Conservation (phyloP, 2,888 invertebrate species). For the Bursaphelenchus okinawaensis region DNA sequence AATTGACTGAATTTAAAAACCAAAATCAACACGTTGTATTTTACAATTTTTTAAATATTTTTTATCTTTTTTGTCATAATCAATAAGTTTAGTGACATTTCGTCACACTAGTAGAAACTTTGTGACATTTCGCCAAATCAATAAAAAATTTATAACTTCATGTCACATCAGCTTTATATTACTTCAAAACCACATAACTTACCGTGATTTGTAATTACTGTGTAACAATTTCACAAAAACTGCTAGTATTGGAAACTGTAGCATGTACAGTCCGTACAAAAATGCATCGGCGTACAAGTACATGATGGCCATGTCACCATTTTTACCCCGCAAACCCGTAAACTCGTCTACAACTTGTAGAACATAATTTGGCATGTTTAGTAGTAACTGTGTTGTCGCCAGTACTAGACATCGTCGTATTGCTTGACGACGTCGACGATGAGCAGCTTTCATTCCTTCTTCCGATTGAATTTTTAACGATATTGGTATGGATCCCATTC, state of each 20-base stretch:
- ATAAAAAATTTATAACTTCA: neutral
- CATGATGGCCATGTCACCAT: conserved; percentile 17
- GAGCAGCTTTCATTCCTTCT: conserved; percentile 18
- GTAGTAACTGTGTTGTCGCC: conserved; percentile 43
- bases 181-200: neutral
- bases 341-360: conserved; percentile 44
- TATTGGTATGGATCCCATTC: conserved; percentile 4
- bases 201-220: conserved; percentile 10
- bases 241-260: conserved; percentile 42
- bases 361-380: conserved; percentile 46
- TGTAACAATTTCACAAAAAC: conserved; percentile 32
- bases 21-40: too few relatives aligned
- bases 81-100: too few relatives aligned
- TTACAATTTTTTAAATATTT: too few relatives aligned
- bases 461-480: conserved; percentile 30
- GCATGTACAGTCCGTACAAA: conserved; percentile 44
- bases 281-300: conserved; percentile 44
- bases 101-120: too few relatives aligned
- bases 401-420: conserved; percentile 43
- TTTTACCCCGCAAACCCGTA: conserved; percentile 24
- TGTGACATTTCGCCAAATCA: neutral
- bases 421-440: conserved; percentile 35
- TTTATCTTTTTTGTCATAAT: too few relatives aligned
- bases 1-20: too few relatives aligned
- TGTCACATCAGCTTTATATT: neutral